These are phyloP conservation scores for Blennius ocellaris DNA, from an alignment of 2,113 vertebrate species.

Conservation along the genomic window DNA sequence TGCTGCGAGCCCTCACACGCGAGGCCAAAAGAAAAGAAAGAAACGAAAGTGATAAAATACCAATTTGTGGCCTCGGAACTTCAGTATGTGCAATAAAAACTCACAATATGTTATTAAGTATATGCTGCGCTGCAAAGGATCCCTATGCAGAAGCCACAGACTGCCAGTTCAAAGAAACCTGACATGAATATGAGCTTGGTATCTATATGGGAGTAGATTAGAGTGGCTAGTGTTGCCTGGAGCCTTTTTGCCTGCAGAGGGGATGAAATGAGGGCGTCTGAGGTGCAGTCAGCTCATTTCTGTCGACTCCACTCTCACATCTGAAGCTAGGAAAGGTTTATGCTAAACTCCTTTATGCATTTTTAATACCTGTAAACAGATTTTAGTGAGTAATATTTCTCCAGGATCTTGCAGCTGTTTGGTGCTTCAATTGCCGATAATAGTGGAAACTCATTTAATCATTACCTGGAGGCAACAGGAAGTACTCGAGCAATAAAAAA, in stretches of 20 bases:
- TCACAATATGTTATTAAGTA: neutral
- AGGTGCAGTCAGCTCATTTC: no score
- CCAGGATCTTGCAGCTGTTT: no score
- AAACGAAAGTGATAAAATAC: constrained; percentile 29
- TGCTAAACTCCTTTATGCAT: no score
- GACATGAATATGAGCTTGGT: neutral
- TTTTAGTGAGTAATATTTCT: neutral
- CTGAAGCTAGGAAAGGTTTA: no score
- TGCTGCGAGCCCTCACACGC: constrained; percentile 18
- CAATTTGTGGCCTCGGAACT: constrained; percentile 8
- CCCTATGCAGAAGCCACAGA: neutral
- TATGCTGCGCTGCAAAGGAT: neutral
- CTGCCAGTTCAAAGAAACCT: neutral
- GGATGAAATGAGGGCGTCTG: no score
- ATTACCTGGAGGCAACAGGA: no score
- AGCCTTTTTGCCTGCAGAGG: no score
- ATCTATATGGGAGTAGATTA: neutral
- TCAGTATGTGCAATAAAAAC: constrained; percentile 2
- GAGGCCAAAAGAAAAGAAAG: neutral
- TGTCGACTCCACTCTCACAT: no score
- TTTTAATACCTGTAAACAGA: neutral
- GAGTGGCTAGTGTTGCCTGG: neutral
- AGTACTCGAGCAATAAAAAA: no score
- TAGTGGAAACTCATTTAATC: no score
- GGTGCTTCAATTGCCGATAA: no score